These are phyloP conservation scores for Neoitamus cyanurus DNA, from an alignment of 2,888 invertebrate species.

Conservation along the genomic window DNA sequence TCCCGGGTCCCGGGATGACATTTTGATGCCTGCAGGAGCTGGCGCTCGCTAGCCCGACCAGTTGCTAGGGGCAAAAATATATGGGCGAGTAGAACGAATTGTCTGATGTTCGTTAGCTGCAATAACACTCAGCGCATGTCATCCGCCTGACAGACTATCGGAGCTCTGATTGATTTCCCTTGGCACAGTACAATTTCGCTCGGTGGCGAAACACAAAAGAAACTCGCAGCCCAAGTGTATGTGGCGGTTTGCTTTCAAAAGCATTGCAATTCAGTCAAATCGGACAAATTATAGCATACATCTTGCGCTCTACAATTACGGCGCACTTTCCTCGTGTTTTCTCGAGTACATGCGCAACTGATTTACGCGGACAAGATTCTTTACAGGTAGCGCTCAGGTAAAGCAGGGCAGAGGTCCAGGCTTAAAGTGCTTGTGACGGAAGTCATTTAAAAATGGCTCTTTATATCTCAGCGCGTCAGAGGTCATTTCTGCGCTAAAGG, in stretches of 20 bases:
- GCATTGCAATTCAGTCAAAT: neutral
- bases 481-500: neutral
- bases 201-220: neutral
- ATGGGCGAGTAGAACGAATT: neutral
- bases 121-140: neutral
- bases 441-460: neutral
- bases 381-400: neutral
- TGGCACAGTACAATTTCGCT: neutral
- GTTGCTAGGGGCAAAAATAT: neutral
- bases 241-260: neutral
- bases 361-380: neutral
- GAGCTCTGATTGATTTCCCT: neutral
- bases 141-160: neutral
- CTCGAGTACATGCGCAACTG: neutral
- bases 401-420: neutral
- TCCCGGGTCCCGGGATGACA: neutral
- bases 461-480: neutral
- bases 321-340: neutral
- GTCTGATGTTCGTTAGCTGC: neutral
- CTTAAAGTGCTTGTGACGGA: neutral
- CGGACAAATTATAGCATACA: neutral
- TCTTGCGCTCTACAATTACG: neutral
- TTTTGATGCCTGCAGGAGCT: neutral
- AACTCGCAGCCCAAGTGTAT: neutral
- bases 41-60: neutral